Evolutionary conservation across 2,113 vertebrate species (phyloP), one percentile per base, ranked within the genome.

Genomic region (Oenanthe melanoleuca): DNA sequence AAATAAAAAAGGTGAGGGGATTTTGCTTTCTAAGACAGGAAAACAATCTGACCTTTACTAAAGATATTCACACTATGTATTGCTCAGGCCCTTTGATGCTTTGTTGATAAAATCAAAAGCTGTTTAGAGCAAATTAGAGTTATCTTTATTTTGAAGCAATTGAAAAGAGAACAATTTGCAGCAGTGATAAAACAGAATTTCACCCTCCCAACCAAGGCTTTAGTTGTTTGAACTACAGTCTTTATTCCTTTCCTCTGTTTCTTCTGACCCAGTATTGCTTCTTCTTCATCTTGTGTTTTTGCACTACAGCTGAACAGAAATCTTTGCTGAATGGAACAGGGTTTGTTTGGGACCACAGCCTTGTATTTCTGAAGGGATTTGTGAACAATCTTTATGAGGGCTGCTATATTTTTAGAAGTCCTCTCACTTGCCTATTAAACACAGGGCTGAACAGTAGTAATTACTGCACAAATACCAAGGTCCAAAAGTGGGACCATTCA

Each of bases 401-500:
- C 44, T 70, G 50, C 70, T 95, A 1, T 95, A 96, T 93, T 94
- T 96, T 96, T 95, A 96, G 95, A 86, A 92, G 89, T 88, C 47
- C 44, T 82, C 93, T 94, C 75, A 56, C 88, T 92, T 95, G 88
- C 79, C 93, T 97, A 88, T 95, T 94, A 94, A 93, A 88, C 70
- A 86, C 40, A 78, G 52, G 49, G 74, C 52, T 86, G 88, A 96
- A 94, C 88, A 95, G 93, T 94, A 83, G 90, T 78, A 96, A 96
- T 96, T 95, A 92, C 63, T 56, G 64, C 64, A 78, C 60, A 78
- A 96, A 94, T 80, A 88, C 85, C 10, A 40, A 83, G 64, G 75
- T 86, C 88, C 60, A 84, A 80, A 86, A 95, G 89, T 72, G 89
- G 63, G 42, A 44, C 66, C 67, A 59, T 95, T 95, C 74, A 86